Evolutionary conservation across 1,140 invertebrate species (phyloP).

Genomic region (Aphaenogaster ashmeadi): DNA sequence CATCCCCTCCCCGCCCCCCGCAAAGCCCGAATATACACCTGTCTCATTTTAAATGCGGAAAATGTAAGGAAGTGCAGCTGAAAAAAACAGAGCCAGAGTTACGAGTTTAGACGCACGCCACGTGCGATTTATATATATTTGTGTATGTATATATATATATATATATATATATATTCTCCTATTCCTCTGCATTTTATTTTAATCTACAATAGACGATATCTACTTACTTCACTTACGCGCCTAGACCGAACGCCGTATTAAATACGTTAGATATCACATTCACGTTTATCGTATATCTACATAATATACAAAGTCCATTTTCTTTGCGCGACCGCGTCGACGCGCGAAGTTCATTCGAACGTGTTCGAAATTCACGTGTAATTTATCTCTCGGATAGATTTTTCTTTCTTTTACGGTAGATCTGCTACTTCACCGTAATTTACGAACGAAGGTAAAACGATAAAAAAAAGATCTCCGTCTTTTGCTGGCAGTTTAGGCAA

Average conservation of each 20-base stretch:
- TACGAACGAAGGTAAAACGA: constrained; percentile 1
- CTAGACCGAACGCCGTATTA: constrained; percentile 79
- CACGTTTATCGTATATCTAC: constrained; percentile 83
- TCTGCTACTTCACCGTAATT: background rate
- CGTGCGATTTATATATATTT: constrained; percentile 60
- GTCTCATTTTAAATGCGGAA: constrained; percentile 66
- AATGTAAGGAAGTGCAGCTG: constrained; percentile 42
- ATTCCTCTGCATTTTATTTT: constrained; percentile 50
- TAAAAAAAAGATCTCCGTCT: background rate
- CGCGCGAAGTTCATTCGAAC: background rate
- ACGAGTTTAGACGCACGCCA: constrained; percentile 43
- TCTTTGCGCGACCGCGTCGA: background rate
- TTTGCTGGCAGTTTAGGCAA: background rate
- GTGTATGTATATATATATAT: constrained; percentile 46
- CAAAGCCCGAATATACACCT: constrained; percentile 49
- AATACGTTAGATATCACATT: constrained; percentile 84
- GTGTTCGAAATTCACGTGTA: background rate
- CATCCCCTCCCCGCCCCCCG: background rate
- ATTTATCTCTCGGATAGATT: constrained; percentile 23
- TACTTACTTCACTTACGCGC: constrained; percentile 52
- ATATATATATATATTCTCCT: constrained; percentile 26
- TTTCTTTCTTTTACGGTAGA: background rate
- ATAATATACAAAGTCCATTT: constrained; percentile 81
- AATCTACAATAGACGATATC: constrained; percentile 51
- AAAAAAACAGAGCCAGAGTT: constrained; percentile 44